Percentiles rank a stretch among this genome's conserved stretches.
phyloP scores from a whole-genome alignment of 2,113 vertebrate genomes.

The Vanacampus margaritifer region DNA sequence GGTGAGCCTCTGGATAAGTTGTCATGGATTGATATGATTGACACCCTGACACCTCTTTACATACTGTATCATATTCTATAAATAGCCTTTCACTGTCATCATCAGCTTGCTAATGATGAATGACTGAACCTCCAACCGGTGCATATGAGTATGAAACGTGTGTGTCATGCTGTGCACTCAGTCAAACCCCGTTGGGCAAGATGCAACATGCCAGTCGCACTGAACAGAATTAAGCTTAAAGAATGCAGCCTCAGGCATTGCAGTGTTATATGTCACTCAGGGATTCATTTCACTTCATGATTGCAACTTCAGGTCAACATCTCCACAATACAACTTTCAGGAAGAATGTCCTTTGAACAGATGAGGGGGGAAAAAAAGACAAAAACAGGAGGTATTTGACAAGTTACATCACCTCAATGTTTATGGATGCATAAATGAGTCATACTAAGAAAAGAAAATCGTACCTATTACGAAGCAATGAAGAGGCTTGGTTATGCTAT shows the following conservation, averaged over 20 bases:
- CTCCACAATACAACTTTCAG: not conserved
- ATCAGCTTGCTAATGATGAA: slow-evolving; percentile 1
- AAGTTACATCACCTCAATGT: too few relatives aligned
- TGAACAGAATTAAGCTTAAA: slow-evolving; percentile 31
- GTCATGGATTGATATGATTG: not conserved
- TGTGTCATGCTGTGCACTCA: slow-evolving; percentile 5
- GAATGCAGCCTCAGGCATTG: slow-evolving; percentile 51
- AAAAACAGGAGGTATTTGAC: too few relatives aligned
- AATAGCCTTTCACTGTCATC: not conserved
- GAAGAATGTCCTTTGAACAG: too few relatives aligned
- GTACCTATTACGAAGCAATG: too few relatives aligned
- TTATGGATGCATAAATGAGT: too few relatives aligned
- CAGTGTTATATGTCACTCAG: slow-evolving; percentile 14
- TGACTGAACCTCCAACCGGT: not conserved
- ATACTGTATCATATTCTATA: not conserved
- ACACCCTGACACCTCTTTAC: not conserved
- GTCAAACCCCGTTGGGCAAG: slow-evolving; percentile 40
- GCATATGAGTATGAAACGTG: slow-evolving; percentile 6
- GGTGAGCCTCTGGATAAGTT: slow-evolving; percentile 33
- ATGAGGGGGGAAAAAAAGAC: too few relatives aligned
- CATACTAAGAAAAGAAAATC: too few relatives aligned
- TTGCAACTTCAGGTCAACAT: slow-evolving; percentile 20
- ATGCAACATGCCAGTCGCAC: slow-evolving; percentile 44
- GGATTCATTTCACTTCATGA: slow-evolving; percentile 1
- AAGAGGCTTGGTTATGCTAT: too few relatives aligned